Evolutionary conservation across 2,888 invertebrate species (phyloP).

Genomic region (Ectobius pallidus): DNA sequence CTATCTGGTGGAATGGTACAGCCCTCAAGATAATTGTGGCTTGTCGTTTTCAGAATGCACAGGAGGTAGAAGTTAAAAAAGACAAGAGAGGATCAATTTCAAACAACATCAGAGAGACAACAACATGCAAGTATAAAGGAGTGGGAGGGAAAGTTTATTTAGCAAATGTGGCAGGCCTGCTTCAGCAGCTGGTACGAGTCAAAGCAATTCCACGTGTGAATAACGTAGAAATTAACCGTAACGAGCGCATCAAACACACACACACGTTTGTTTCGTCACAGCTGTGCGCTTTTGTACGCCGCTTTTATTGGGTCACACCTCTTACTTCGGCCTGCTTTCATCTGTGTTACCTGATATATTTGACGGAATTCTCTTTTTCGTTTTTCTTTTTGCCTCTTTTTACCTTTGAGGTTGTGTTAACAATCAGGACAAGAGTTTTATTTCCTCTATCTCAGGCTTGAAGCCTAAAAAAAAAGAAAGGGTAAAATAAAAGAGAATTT

Average conservation of each 20-base stretch:
- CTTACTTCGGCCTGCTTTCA: too few relatives aligned
- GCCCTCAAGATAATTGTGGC: slow-evolving; percentile 12
- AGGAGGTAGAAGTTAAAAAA: too few relatives aligned
- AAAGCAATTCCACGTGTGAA: slow-evolving; percentile 26
- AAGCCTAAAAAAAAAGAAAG: too few relatives aligned
- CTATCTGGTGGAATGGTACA: slow-evolving; percentile 11
- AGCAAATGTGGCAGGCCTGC: slow-evolving; percentile 19
- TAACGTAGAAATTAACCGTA: slow-evolving; percentile 27
- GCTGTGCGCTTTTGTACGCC: background rate
- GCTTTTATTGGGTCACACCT: background rate
- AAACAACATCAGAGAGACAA: background rate
- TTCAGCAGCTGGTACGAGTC: slow-evolving; percentile 22
- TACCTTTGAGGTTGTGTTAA: too few relatives aligned
- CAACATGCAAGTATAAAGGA: background rate
- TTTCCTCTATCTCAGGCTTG: too few relatives aligned
- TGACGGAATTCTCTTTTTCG: too few relatives aligned
- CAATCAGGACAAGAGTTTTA: too few relatives aligned
- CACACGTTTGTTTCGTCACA: background rate
- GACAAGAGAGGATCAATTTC: background rate
- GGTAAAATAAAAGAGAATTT: too few relatives aligned
- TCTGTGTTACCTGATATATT: too few relatives aligned
- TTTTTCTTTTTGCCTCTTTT: too few relatives aligned
- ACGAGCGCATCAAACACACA: background rate
- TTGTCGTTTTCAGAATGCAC: slow-evolving; percentile 17
- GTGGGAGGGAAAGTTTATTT: slow-evolving; percentile 28